A percentile compares a stretch with the other conserved stretches of the same genome.
These are phyloP conservation scores for Nephrotoma guestfalica DNA, from an alignment of 2,888 invertebrate species.

Conservation along the genomic window DNA sequence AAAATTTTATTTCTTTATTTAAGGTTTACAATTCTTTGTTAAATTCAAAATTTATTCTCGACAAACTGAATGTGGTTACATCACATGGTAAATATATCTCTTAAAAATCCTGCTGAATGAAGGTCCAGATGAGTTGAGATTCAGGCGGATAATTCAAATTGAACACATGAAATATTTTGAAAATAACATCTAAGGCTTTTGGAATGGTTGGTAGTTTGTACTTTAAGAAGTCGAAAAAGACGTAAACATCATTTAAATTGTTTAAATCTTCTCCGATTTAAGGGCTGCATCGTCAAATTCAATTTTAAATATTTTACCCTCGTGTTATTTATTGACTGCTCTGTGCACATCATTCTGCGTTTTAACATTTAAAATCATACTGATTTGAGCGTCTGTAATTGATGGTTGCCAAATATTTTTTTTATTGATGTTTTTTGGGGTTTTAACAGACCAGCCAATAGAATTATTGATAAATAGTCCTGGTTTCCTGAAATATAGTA, in stretches of 20 bases:
- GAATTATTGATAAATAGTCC: background rate
- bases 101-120: background rate
- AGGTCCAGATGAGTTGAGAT: background rate
- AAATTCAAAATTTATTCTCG: background rate
- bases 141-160: background rate
- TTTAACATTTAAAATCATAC: background rate
- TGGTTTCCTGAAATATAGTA: background rate
- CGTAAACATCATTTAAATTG: background rate
- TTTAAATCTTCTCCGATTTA: background rate
- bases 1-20: no score
- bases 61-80: background rate
- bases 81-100: background rate
- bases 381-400: background rate
- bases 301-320: background rate
- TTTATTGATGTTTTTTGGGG: background rate
- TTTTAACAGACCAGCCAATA: background rate
- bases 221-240: background rate
- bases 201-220: background rate
- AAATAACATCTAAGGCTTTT: background rate
- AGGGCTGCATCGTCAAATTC: background rate
- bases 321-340: background rate
- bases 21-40: background rate
- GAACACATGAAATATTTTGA: background rate
- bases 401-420: background rate
- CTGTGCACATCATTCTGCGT: background rate